Conservation (phyloP, 2,113 vertebrate species). For the Aythya baeri region DNA sequence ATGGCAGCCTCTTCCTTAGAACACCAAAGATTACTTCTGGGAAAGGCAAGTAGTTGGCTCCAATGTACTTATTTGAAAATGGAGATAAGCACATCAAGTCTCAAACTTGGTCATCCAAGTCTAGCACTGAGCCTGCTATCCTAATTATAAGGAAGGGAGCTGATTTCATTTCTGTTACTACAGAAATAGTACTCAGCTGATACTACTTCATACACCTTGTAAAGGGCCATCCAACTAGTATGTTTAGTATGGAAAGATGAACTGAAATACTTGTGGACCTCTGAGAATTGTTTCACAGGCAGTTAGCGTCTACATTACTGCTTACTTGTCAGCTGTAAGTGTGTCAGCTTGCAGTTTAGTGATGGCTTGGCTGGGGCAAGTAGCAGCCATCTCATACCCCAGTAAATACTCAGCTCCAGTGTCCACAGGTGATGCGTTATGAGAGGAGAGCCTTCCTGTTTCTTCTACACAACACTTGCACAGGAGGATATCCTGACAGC, state of each 20-base stretch:
- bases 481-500: background rate
- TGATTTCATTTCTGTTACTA: background rate
- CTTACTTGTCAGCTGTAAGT: background rate
- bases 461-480: background rate
- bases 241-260: accelerated
- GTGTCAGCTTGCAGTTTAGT: background rate
- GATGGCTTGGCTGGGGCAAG: background rate
- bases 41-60: constrained; percentile 84
- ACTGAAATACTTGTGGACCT: background rate
- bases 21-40: constrained; percentile 95
- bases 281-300: background rate
- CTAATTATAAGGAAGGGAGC: background rate
- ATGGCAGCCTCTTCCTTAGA: constrained; percentile 95
- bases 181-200: background rate
- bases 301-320: background rate
- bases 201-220: background rate
- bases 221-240: background rate
- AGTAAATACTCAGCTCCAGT: background rate
- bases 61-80: background rate
- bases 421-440: background rate
- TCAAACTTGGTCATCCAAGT: background rate
- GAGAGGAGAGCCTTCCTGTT: background rate
- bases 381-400: background rate
- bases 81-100: background rate
- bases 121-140: background rate